These are phyloP conservation scores for Cygnus olor DNA, from an alignment of 2,797 vertebrate species.

Conservation along the genomic window DNA sequence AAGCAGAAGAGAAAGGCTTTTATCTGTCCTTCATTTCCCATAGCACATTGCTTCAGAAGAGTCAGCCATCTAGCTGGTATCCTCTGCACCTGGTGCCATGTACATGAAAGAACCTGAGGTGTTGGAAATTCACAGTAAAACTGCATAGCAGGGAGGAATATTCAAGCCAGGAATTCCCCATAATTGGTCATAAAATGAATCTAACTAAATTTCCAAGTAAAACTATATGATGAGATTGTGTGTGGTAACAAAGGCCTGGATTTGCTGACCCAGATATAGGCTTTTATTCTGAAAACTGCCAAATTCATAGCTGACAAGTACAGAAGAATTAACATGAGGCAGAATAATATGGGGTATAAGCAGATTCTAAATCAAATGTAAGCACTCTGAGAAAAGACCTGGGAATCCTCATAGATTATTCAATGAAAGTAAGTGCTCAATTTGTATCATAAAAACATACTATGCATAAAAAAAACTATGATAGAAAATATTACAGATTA, in stretches of 20 bases:
- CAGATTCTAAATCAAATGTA: not conserved
- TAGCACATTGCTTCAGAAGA: not conserved
- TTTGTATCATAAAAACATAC: not conserved
- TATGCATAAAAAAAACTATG: not conserved
- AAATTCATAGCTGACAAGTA: not conserved
- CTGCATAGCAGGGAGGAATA: not conserved
- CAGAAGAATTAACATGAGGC: not conserved
- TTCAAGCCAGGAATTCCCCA: not conserved
- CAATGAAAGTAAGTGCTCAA: not conserved
- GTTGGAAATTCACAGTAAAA: not conserved
- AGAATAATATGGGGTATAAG: not conserved
- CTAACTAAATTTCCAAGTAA: not conserved
- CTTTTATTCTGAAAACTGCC: not conserved
- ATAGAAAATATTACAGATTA: not conserved
- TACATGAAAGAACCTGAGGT: not conserved
- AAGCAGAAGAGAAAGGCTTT: not conserved
- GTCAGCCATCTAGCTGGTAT: not conserved
- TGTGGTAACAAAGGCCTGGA: not conserved
- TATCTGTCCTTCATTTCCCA: not conserved
- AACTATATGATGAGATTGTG: not conserved
- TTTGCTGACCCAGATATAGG: not conserved
- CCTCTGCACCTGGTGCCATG: not conserved
- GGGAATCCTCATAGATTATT: not conserved
- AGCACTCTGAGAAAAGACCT: not conserved
- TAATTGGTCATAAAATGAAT: not conserved